Percentiles rank a stretch among this genome's conserved stretches.
These are phyloP conservation scores for Drosophila nannoptera DNA, from an alignment of 1,140 invertebrate genomes.

Conservation along the genomic window DNA sequence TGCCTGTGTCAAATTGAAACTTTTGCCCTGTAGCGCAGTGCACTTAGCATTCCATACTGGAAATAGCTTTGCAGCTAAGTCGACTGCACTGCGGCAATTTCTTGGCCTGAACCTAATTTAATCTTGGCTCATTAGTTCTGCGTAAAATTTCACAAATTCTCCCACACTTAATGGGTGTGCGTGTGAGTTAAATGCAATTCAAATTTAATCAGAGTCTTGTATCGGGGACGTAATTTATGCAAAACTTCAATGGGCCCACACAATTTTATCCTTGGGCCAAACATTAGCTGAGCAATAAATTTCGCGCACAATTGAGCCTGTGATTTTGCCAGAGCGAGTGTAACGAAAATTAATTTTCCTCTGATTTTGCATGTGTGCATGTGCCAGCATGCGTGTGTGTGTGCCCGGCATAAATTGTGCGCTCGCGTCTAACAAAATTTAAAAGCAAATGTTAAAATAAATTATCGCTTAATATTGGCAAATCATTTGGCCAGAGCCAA, in stretches of 20 bases:
- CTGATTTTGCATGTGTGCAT: conserved; percentile 63
- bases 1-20: conserved; percentile 1
- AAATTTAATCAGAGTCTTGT: conserved; percentile 46
- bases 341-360: conserved; percentile 75
- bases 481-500: conserved; percentile 54
- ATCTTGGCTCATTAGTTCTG: conserved; percentile 41
- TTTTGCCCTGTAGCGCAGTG: not conserved
- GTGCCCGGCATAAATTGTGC: conserved; percentile 58
- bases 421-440: conserved; percentile 67
- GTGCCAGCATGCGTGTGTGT: conserved; percentile 3
- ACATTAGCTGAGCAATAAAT: conserved; percentile 74
- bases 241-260: conserved; percentile 42
- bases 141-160: conserved; percentile 32
- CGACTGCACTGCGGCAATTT: conserved; percentile 32
- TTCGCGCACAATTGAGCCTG: conserved; percentile 68
- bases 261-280: conserved; percentile 63
- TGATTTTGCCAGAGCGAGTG: conserved; percentile 55
- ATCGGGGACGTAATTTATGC: conserved; percentile 61
- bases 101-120: conserved; percentile 28
- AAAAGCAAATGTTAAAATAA: conserved; percentile 71
- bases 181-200: conserved; percentile 30
- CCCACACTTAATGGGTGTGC: not conserved
- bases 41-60: too few relatives aligned
- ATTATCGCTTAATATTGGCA: conserved; percentile 76
- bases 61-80: conserved; percentile 17